These are phyloP conservation scores for Protonibea diacanthus DNA, from an alignment of 2,797 vertebrate species.

Conservation along the genomic window DNA sequence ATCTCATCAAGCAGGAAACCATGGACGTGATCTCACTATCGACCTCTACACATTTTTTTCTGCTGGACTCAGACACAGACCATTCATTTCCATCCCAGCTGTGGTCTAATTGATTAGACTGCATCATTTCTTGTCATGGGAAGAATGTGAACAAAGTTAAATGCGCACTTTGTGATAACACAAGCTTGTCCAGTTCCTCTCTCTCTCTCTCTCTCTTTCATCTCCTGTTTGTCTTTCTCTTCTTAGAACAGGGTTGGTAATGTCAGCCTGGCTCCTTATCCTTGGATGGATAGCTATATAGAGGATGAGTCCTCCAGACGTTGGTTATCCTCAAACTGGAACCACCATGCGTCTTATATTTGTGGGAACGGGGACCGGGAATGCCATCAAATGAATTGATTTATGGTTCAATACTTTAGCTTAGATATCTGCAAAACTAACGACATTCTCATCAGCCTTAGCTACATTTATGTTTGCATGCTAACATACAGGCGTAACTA, in stretches of 20 bases:
- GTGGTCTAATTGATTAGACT: slow-evolving; percentile 66
- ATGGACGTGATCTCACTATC: slow-evolving; percentile 45
- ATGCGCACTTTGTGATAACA: slow-evolving; percentile 54
- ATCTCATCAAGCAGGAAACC: slow-evolving; percentile 30
- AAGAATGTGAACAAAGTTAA: slow-evolving; percentile 73
- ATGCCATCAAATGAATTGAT: neutral
- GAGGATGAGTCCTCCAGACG: slow-evolving; percentile 1
- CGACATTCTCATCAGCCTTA: neutral
- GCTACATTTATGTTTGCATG: no score
- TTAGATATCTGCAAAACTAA: neutral
- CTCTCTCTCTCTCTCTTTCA: neutral
- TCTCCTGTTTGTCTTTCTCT: neutral
- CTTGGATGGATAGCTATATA: neutral
- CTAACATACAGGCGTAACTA: no score
- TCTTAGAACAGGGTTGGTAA: neutral
- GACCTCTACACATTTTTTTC: slow-evolving; percentile 18
- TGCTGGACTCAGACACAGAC: slow-evolving; percentile 34
- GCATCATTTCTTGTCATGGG: slow-evolving; percentile 72
- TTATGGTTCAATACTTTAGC: neutral
- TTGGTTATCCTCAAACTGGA: neutral
- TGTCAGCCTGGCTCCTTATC: neutral
- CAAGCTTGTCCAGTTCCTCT: slow-evolving; percentile 46
- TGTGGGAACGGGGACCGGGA: neutral
- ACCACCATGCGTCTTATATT: neutral
- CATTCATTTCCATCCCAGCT: slow-evolving; percentile 60